Conservation (phyloP, 2,888 invertebrate species). For the Alviniconcha strummeri region DNA sequence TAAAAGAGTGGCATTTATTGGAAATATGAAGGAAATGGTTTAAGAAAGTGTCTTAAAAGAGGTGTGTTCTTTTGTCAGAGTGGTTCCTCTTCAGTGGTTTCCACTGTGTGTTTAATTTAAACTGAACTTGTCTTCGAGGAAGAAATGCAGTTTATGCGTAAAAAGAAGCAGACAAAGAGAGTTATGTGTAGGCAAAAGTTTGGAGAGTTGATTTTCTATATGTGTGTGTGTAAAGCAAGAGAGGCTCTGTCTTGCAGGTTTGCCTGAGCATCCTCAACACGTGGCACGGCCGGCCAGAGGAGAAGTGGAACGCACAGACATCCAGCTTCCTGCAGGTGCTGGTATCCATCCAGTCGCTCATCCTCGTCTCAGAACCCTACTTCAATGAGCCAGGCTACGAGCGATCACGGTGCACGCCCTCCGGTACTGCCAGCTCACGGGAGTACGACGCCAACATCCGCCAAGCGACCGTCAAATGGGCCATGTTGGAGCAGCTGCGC, state of each 20-base stretch:
- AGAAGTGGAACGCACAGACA: constrained; percentile 97
- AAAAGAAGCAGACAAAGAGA: no score
- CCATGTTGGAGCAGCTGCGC: constrained; percentile 93
- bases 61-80: no score
- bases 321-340: constrained; percentile 86
- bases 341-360: constrained; percentile 74
- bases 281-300: constrained; percentile 97
- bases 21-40: no score
- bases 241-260: constrained; percentile 59
- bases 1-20: no score
- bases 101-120: no score
- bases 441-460: constrained; percentile 97
- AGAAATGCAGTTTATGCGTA: no score
- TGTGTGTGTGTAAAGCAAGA: no score
- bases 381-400: constrained; percentile 76
- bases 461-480: constrained; percentile 96
- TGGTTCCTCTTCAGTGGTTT: no score
- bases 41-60: no score
- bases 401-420: constrained; percentile 72
- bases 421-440: constrained; percentile 90
- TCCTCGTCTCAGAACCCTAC: constrained; percentile 74
- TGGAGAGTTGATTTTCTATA: no score
- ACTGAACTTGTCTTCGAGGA: no score
- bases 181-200: no score
- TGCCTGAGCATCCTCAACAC: constrained; percentile 96